Evolutionary conservation across 2,797 vertebrate genomes (phyloP), one percentile per base, ranked within the genome.

Genomic region (Pygocentrus nattereri): DNA sequence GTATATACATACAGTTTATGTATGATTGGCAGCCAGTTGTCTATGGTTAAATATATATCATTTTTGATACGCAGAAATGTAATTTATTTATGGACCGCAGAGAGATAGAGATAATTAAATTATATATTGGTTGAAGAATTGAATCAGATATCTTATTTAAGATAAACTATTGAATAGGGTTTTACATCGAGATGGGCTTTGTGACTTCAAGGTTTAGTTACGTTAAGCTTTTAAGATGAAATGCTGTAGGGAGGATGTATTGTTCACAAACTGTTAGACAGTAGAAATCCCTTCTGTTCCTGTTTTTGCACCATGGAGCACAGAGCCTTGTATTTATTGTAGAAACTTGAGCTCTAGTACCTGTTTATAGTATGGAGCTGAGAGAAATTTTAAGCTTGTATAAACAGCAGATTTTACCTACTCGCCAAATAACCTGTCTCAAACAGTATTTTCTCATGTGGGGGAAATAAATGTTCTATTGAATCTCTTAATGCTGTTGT

Each of bases 261-360:
- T 87, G 67, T 82, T 82, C 74, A 84, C 80, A 76, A 82, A 81
- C 73, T 90, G 87, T 88, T 88, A 88, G 90, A 84, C 50, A 80
- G 87, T 76, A 88, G 92, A 88, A 87, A 23, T 1, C 90, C 92
- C 90, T 90, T 38, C 38, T 64, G 64, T 34, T 23, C 5, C 41
- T 44, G 4, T 6, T 72, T 82, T 82, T 74, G 69, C 94, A 92
- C 93, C 94, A 90, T 91, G 92, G 94, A 93, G 93, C 94, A 95
- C 94, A 96, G 85, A 95, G 93, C 87, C 92, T 92, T 95, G 91
- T 97, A 98, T 98, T 98, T 98, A 99, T 98, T 98, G 93, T 95
- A 92, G 89, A 95, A 95, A 93, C 91, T 93, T 94, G 92, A 95
- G 94, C 95, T 95, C 94, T 92, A 91, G 94, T 94, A 90, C 89